phyloP scores from a whole-genome alignment of 2,888 invertebrate genomes.

The Hyposoter dolosus region DNA sequence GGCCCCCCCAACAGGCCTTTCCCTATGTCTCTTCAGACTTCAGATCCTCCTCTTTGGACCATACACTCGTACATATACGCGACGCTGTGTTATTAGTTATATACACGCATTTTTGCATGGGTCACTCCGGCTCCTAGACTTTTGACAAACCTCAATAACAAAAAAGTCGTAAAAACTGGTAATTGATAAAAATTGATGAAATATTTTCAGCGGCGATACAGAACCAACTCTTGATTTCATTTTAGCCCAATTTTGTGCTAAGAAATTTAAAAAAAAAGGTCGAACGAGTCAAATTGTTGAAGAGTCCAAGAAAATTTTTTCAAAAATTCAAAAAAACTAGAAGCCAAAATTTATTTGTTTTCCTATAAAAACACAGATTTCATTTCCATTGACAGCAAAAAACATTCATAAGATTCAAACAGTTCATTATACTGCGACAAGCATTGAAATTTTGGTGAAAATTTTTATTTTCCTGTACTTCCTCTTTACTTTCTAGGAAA shows the following conservation, averaged over 20 bases:
- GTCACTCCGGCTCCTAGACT: background rate
- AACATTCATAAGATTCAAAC: background rate
- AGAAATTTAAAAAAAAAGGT: background rate
- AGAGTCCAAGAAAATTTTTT: background rate
- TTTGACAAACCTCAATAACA: background rate
- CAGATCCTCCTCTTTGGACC: constrained; percentile 43
- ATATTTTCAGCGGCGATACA: too few species aligned
- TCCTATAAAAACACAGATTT: background rate
- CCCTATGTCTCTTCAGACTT: constrained; percentile 45
- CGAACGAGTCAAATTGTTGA: background rate
- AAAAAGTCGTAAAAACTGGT: background rate
- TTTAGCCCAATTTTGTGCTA: background rate
- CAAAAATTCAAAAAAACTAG: background rate
- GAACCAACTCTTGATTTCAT: background rate
- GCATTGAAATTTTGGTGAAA: too few species aligned
- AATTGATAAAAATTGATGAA: background rate
- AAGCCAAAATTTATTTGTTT: background rate
- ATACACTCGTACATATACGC: constrained; percentile 28
- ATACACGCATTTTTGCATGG: constrained; percentile 5
- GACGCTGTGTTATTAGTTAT: background rate
- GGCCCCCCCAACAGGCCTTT: constrained; percentile 36
- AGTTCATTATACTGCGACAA: background rate
- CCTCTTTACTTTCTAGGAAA: too few species aligned
- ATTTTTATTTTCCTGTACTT: too few species aligned
- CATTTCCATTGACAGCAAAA: background rate